Base-by-base conservation (phyloP, 2,797 vertebrate genomes). In the Chiloscyllium punctatum region DNA sequence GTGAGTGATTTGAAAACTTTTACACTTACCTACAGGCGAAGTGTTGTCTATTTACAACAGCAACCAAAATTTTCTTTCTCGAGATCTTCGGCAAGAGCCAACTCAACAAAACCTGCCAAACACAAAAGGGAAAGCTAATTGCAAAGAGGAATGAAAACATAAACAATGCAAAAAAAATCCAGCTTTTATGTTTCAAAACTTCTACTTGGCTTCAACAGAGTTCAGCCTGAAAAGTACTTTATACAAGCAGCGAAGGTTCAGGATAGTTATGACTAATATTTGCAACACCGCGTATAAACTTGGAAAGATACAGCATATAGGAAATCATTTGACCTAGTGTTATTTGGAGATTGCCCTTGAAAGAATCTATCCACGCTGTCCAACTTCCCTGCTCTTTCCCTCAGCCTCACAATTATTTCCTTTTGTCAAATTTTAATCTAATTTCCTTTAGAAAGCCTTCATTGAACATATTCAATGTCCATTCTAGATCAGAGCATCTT, bases 31-130 rank as follows among this genome's bases (percentile, higher is more conserved):
- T 57, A 95, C 48, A 21, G 51, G 72, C 6, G 42, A 95, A 77
- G 30, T 74, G n/a, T 72, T 94, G 94, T 62, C 15, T 51, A 57
- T 42, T 95, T 53, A 30, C 94, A 72, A 48, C 92, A 94, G 66
- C 7, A 4, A 15, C 42, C 68, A 42, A 57, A 62, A 30, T 53
- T 9, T 16, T 16, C 30, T 95, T 72, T 72, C 30, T 72, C 11
- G 16, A 77, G 48, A 9, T 23, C 27, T 74, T 71, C 27, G 53
- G 69, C 21, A 23, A 15, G 4, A 53, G 51, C 9, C 72, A 42
- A 74, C 1, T 6, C 21, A 94, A 74, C 30, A 95, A 95, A 95
- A 77, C 71, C 94, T 95, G 94, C 48, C 74, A 95, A 95, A 95
- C 48, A 95, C 7, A 74, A 95, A 74, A 53, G 71, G 30, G 15